Conservation (phyloP, 2,113 vertebrate genomes). For the Ahaetulla prasina region DNA sequence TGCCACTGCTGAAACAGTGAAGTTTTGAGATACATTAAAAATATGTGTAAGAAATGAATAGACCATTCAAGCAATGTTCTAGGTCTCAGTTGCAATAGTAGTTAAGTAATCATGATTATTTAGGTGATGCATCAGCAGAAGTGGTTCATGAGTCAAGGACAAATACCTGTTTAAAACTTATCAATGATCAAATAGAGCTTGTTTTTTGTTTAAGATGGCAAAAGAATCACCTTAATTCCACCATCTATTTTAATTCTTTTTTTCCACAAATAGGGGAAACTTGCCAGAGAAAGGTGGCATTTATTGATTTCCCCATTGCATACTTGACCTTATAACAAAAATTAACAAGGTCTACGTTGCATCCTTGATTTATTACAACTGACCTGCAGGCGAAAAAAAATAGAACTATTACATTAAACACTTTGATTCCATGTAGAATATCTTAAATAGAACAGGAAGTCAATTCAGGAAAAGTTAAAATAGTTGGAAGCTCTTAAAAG, state of each 20-base stretch:
- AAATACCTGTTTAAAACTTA: background rate
- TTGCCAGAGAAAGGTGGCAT: background rate
- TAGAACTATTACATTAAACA: constrained; percentile 80
- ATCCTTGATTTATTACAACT: constrained; percentile 81
- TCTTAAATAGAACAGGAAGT: constrained; percentile 76
- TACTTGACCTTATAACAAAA: constrained; percentile 70
- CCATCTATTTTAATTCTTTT: background rate
- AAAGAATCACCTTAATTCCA: background rate
- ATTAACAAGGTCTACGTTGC: constrained; percentile 71
- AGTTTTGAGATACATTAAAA: background rate
- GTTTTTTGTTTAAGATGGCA: background rate
- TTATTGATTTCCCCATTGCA: constrained; percentile 17
- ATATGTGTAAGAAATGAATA: background rate
- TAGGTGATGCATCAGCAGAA: background rate
- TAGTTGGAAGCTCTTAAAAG: constrained; percentile 74
- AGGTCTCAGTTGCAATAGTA: background rate
- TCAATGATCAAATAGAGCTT: background rate
- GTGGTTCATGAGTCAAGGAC: background rate
- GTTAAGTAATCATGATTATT: background rate
- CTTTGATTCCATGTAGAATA: constrained; percentile 74
- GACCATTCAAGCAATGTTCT: background rate
- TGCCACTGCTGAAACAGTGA: background rate
- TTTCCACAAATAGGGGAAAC: background rate
- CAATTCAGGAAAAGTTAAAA: constrained; percentile 74
- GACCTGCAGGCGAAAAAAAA: constrained; percentile 74